phyloP scores from a whole-genome alignment of 1,140 invertebrate genomes.

The Lineus longissimus region DNA sequence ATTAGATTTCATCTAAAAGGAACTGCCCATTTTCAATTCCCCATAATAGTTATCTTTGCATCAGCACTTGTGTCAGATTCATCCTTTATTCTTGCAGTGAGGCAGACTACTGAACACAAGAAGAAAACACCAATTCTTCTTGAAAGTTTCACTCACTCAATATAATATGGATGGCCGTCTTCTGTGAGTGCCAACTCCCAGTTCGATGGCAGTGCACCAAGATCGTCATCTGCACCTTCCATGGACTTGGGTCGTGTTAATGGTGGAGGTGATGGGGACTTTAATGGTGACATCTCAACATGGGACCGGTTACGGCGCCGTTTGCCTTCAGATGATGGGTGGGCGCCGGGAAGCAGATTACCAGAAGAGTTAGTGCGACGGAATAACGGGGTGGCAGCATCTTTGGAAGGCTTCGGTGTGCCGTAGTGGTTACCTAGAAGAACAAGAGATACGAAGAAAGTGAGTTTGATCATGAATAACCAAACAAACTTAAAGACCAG shows the following conservation, averaged over 20 bases:
- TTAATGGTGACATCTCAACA: conserved; percentile 34
- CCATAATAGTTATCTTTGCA: too few species aligned
- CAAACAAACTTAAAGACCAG: too few species aligned
- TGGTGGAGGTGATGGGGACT: conserved; percentile 28
- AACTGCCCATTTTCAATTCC: too few species aligned
- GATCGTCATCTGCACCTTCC: conserved; percentile 48
- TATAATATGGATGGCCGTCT: conserved; percentile 94
- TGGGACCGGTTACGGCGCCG: conserved; percentile 60
- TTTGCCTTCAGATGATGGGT: conserved; percentile 60
- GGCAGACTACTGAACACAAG: too few species aligned
- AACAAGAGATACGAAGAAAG: not conserved
- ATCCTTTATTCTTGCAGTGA: too few species aligned
- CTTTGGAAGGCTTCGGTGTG: conserved; percentile 54
- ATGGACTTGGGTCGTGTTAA: conserved; percentile 36
- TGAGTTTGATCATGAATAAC: too few species aligned
- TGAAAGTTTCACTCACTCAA: conserved; percentile 97
- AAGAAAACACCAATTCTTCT: too few species aligned
- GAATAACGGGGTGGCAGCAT: conserved; percentile 36
- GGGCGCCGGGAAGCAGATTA: conserved; percentile 56
- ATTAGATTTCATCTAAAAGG: too few species aligned
- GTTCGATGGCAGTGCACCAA: conserved; percentile 87
- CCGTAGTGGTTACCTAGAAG: conserved; percentile 57
- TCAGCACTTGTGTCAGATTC: too few species aligned
- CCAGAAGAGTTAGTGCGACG: conserved; percentile 42
- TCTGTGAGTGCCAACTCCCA: conserved; percentile 98